Base-by-base conservation (phyloP, 53 echinoderm and acorn worm genomes). In the Patiria pectinifera region DNA sequence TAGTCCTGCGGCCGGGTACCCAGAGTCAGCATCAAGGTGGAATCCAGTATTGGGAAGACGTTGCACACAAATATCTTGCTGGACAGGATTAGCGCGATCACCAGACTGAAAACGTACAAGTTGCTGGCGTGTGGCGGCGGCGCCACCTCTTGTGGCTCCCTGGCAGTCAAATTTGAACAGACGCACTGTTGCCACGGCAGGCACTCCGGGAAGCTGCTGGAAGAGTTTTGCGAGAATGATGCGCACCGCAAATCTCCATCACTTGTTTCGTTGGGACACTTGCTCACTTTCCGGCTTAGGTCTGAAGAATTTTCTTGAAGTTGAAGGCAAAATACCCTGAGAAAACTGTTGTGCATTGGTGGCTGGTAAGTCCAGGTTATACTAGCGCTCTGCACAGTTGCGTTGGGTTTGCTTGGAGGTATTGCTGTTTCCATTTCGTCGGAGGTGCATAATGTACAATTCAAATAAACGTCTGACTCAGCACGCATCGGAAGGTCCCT, bases 11-110 rank as follows among this genome's bases (percentile, higher is more conserved):
- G 95, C 43, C 95, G 93, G 11, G 95, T 93, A 19, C 95, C 93
- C 66, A 99, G 71, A 21, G 96, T 88, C 72, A 96, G 89, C 93
- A 96, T 94, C 53, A 95, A 87, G 21, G 95, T 95, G 46, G 95
- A 93, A 75, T 99, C 97, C 58, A 99, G 62, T 26, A 99, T 81
- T 6, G 98, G 98, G 72, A 96, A 96, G n/a, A 96, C 92, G 71
- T 93, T 93, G 85, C 99, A 97, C 76, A 93, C 83, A 76, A 99
- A 99, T 63, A 95, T 46, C 78, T 94, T 92, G 70, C 95, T 91
- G 21, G 88, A 94, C 12, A 96, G 89, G 71, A 97, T 69, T 76
- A 99, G 85, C 19, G 91, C 74, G 21, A 94, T 77, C 82, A 96
- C 81, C 46, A 99, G 86, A 72, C 87, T 71, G 71, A 99, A 97